Percentiles rank a stretch among this genome's conserved stretches.
Evolutionary conservation across 1,140 invertebrate species (phyloP).

Genomic region (Limonius californicus): DNA sequence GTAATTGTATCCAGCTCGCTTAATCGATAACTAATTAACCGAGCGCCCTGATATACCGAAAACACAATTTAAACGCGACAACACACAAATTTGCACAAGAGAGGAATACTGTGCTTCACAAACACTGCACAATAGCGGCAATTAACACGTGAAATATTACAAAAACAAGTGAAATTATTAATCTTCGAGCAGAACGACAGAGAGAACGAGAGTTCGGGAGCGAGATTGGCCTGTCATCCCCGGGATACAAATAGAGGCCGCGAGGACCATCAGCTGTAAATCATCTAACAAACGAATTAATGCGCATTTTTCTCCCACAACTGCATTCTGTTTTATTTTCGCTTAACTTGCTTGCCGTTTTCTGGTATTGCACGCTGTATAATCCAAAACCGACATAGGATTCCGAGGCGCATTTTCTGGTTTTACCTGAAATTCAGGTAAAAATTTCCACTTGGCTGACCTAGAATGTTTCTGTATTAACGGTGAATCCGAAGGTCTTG

Average conservation of each 20-base stretch:
- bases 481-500: too few species aligned
- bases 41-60: background rate
- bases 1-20: background rate
- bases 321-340: too few species aligned
- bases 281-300: conserved; percentile 30
- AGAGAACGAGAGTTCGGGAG: conserved; percentile 33
- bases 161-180: conserved; percentile 38
- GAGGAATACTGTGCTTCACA: conserved; percentile 20
- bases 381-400: too few species aligned
- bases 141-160: conserved; percentile 36
- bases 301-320: too few species aligned
- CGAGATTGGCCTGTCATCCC: conserved; percentile 35
- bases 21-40: conserved; percentile 1
- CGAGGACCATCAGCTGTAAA: conserved; percentile 30
- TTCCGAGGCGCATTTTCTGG: too few species aligned
- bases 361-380: too few species aligned
- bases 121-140: conserved; percentile 29
- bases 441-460: too few species aligned
- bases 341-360: too few species aligned
- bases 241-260: conserved; percentile 32
- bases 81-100: background rate
- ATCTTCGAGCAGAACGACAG: conserved; percentile 22
- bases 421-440: too few species aligned
- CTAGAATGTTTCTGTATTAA: too few species aligned
- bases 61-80: background rate